These are phyloP conservation scores for Leucoma salicis DNA, from an alignment of 2,888 invertebrate genomes.

Conservation along the genomic window DNA sequence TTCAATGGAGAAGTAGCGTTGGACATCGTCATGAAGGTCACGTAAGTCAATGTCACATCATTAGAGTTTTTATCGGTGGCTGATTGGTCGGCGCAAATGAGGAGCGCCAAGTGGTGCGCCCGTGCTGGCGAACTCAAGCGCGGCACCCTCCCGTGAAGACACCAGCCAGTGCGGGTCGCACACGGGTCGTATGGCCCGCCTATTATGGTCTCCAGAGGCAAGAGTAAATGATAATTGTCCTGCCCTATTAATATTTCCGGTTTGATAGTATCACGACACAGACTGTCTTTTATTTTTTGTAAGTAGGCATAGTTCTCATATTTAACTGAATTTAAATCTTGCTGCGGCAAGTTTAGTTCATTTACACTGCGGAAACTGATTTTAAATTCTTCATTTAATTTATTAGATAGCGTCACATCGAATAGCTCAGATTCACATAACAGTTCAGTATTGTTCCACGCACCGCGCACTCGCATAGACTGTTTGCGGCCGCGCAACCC, in stretches of 20 bases:
- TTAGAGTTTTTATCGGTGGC: background rate
- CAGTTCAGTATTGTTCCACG: slow-evolving; percentile 3
- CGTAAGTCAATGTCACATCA: background rate
- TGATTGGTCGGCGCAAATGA: background rate
- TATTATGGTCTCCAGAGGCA: background rate
- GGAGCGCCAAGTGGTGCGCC: background rate
- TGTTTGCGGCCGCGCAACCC: background rate
- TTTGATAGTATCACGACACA: background rate
- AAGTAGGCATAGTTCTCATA: background rate
- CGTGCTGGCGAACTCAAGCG: background rate
- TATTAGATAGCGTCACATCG: background rate
- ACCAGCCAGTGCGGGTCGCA: slow-evolving; percentile 7
- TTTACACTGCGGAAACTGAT: background rate
- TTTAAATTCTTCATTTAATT: background rate
- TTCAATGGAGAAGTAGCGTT: slow-evolving; percentile 1
- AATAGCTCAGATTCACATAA: background rate
- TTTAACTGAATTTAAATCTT: background rate
- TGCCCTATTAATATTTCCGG: no score
- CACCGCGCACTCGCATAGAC: slow-evolving; percentile 8
- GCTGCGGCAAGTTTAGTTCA: background rate
- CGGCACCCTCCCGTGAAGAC: slow-evolving; percentile 1
- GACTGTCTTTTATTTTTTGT: background rate
- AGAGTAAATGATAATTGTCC: background rate
- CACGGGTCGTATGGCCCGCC: slow-evolving; percentile 3
- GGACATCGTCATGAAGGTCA: background rate